Conservation (phyloP, 2,888 invertebrate species). For the Clivina fossor region DNA sequence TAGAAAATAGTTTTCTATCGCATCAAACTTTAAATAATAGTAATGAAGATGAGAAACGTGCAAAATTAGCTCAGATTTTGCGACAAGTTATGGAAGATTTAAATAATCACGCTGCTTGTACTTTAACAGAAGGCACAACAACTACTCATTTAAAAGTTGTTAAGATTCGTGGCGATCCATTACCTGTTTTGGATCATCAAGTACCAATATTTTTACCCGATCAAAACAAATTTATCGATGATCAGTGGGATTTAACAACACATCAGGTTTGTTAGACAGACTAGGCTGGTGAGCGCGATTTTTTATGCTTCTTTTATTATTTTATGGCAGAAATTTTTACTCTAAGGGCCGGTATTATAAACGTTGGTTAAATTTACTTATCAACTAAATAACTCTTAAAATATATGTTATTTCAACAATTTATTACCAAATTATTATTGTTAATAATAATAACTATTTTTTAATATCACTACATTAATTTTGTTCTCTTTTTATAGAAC, state of each 20-base stretch:
- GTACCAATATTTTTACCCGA: constrained; percentile 80
- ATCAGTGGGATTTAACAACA: constrained; percentile 92
- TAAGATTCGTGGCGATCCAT: constrained; percentile 77
- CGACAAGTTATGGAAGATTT: constrained; percentile 78
- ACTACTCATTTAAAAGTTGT: constrained; percentile 89
- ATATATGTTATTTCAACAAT: too few species aligned
- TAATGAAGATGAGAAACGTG: constrained; percentile 58
- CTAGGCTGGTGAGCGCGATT: too few species aligned
- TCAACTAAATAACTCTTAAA: too few species aligned
- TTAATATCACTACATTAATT: too few species aligned
- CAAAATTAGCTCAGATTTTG: constrained; percentile 72
- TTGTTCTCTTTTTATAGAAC: too few species aligned
- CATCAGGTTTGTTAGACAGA: constrained; percentile 75
- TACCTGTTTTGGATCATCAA: constrained; percentile 81
- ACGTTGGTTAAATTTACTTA: too few species aligned
- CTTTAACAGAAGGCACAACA: constrained; percentile 74
- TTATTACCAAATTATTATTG: too few species aligned
- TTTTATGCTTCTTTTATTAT: too few species aligned
- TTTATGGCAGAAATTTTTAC: too few species aligned
- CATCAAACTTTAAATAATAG: constrained; percentile 50
- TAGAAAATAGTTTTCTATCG: constrained; percentile 83
- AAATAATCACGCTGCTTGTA: constrained; percentile 65
- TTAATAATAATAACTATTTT: too few species aligned
- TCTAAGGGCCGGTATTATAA: too few species aligned
- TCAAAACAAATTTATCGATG: constrained; percentile 63